A percentile compares a stretch with the other conserved stretches of the same genome.
Conservation (phyloP, 1,140 invertebrate genomes). For the Riptortus pedestris region DNA sequence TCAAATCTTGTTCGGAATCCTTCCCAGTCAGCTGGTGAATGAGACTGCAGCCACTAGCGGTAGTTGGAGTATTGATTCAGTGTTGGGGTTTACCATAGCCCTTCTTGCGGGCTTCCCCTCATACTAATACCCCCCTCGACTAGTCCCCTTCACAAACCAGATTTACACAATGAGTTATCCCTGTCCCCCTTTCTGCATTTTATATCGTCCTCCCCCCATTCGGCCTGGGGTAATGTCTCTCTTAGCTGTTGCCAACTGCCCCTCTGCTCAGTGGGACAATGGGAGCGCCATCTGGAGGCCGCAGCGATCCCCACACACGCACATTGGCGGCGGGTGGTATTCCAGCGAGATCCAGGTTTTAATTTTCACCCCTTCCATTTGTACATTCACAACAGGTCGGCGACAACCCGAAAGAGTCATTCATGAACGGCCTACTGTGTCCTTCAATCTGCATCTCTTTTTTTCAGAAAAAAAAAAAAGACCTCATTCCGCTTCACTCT, state of each 20-base stretch:
- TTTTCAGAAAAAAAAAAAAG: too few relatives aligned
- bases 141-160: constrained; percentile 4
- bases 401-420: too few relatives aligned
- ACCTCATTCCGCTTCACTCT: too few relatives aligned
- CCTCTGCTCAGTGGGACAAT: too few relatives aligned
- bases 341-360: not conserved
- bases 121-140: constrained; percentile 7
- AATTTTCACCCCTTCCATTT: constrained; percentile 9
- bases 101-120: not conserved
- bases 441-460: too few relatives aligned
- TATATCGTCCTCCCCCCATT: not conserved
- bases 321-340: too few relatives aligned
- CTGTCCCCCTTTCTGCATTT: not conserved
- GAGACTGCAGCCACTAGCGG: not conserved
- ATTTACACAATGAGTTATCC: constrained; percentile 9
- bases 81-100: constrained; percentile 16
- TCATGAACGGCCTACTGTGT: too few relatives aligned
- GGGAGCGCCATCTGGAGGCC: constrained; percentile 2
- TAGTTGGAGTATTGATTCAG: constrained; percentile 17
- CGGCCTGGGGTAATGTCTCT: constrained; percentile 5
- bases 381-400: constrained; percentile 7
- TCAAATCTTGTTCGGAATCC: not conserved
- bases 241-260: not conserved
- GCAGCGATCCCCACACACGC: not conserved
- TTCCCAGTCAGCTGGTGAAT: not conserved